Conservation (phyloP, 2,888 invertebrate species). For the Lepidonotus clava region DNA sequence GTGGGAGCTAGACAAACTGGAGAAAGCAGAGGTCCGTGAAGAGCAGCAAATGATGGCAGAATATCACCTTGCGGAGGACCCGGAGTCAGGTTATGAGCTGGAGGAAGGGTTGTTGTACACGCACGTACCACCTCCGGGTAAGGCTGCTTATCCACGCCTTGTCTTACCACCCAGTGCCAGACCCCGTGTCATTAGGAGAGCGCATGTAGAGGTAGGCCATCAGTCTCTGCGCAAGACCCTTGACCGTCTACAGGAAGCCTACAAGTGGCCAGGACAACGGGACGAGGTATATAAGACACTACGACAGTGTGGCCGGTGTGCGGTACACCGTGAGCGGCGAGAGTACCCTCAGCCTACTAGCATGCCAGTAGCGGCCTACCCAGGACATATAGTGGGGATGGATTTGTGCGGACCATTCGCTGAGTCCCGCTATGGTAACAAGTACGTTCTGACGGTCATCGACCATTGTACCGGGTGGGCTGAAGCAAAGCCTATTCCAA, state of each 20-base stretch:
- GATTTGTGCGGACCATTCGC: constrained; percentile 21
- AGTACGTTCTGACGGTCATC: constrained; percentile 8
- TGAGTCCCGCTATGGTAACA: constrained; percentile 7
- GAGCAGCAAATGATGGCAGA: background rate
- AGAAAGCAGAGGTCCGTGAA: background rate
- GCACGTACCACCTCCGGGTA: background rate
- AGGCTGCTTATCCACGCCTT: background rate
- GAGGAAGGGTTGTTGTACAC: background rate
- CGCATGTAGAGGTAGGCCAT: constrained; percentile 1
- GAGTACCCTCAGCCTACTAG: background rate
- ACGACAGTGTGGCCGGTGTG: background rate
- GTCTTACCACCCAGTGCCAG: background rate
- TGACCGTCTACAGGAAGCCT: background rate
- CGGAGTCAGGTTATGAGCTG: background rate
- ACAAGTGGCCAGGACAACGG: background rate
- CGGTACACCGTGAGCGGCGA: background rate
- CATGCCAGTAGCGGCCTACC: background rate
- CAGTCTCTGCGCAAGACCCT: background rate
- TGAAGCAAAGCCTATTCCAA: background rate
- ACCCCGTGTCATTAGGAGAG: background rate
- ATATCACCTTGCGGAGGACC: background rate
- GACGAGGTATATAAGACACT: background rate
- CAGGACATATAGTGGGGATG: background rate
- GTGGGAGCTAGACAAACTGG: background rate
- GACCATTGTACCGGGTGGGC: constrained; percentile 36